phyloP scores from a whole-genome alignment of 1,140 invertebrate species.

The Calliopsis andreniformis region DNA sequence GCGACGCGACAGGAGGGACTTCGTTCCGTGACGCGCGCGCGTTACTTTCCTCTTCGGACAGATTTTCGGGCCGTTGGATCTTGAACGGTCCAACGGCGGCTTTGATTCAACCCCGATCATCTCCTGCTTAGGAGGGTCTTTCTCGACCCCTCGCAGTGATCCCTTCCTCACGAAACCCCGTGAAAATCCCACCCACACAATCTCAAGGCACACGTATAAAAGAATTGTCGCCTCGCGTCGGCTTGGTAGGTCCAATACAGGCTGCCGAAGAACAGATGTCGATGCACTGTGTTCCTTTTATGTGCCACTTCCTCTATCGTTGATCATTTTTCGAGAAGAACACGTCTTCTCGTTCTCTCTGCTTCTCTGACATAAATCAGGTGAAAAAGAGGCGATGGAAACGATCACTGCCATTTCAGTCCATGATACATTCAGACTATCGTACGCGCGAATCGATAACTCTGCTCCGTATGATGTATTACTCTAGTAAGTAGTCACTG shows the following conservation, averaged over 20 bases:
- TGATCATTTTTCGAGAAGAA: conserved; percentile 13
- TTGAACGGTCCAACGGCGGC: conserved; percentile 17
- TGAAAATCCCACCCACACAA: conserved; percentile 64
- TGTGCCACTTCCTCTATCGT: conserved; percentile 50
- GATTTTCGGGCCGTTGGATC: not conserved
- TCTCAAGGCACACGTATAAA: not conserved
- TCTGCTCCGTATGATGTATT: conserved; percentile 4
- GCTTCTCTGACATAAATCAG: too few species aligned
- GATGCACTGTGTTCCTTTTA: conserved; percentile 35
- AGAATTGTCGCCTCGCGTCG: conserved; percentile 27
- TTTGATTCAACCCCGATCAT: conserved; percentile 34
- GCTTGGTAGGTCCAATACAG: not conserved
- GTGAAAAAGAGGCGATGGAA: too few species aligned
- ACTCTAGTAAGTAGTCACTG: not conserved
- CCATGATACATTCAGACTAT: not conserved
- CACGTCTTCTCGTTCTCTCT: not conserved
- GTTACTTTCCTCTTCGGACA: not conserved
- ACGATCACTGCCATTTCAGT: not conserved
- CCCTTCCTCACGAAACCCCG: conserved; percentile 33
- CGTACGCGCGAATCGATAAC: conserved; percentile 1
- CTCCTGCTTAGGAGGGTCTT: conserved; percentile 6
- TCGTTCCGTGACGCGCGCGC: not conserved
- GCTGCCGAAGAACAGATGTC: conserved; percentile 61
- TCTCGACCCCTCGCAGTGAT: conserved; percentile 2
- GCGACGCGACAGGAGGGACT: not conserved